Evolutionary conservation across 2,113 vertebrate species (phyloP).

Genomic region (Microcebus griseorufus): DNA sequence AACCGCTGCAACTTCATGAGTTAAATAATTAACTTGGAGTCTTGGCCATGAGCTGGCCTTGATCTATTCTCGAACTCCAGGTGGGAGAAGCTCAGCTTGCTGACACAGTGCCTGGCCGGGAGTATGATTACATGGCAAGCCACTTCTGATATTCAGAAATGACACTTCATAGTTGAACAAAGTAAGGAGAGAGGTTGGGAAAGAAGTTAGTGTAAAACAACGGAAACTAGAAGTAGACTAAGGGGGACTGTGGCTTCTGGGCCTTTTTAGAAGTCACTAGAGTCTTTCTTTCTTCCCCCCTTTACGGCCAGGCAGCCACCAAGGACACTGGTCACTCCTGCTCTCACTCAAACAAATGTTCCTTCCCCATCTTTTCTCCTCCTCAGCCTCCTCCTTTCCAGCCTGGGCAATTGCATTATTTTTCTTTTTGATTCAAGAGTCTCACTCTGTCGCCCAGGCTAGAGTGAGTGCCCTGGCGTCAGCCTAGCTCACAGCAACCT

Average conservation of each 20-base stretch:
- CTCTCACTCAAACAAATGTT: background rate
- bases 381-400: background rate
- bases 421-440: background rate
- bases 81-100: background rate
- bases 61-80: background rate
- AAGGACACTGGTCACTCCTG: background rate
- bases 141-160: background rate
- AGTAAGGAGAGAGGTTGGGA: background rate
- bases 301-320: background rate
- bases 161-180: background rate
- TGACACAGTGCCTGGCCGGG: background rate
- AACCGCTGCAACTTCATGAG: background rate
- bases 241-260: background rate
- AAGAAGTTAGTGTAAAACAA: background rate
- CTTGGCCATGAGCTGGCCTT: background rate
- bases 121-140: background rate
- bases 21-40: constrained; percentile 5
- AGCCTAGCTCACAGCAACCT: too few relatives aligned
- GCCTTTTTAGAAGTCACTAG: background rate
- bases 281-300: background rate
- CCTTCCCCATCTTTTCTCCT: background rate
- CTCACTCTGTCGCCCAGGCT: too few relatives aligned
- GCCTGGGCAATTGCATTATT: background rate
- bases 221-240: background rate
- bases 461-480: too few relatives aligned